phyloP scores from a whole-genome alignment of 1,140 invertebrate species.

The Meloidogyne chitwoodi region DNA sequence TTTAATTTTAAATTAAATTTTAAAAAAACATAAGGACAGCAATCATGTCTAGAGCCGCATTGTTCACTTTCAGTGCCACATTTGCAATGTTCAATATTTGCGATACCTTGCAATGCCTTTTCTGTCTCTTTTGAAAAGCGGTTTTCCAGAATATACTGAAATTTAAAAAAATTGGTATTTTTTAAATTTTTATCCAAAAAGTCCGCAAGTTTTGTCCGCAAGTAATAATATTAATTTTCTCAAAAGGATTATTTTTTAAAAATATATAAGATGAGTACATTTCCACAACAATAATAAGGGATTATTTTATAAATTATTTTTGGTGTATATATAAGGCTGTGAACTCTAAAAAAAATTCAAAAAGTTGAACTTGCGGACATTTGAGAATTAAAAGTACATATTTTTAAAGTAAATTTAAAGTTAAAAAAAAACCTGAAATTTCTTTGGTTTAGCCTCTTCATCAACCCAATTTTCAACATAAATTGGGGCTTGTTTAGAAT shows the following conservation, averaged over 20 bases:
- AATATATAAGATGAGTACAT: too few species aligned
- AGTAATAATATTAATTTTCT: too few species aligned
- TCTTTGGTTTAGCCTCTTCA: slow-evolving; percentile 23
- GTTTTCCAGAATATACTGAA: slow-evolving; percentile 14
- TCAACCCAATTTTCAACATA: slow-evolving; percentile 49
- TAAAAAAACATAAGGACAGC: neutral
- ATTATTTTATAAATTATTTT: too few species aligned
- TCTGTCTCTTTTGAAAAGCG: neutral
- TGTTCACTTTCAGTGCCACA: neutral
- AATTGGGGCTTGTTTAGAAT: slow-evolving; percentile 29
- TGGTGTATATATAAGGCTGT: too few species aligned
- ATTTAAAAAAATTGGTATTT: neutral
- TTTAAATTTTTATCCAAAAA: neutral
- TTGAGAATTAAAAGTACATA: too few species aligned
- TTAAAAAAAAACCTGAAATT: slow-evolving; percentile 30
- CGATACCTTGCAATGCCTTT: neutral
- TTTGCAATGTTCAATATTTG: slow-evolving; percentile 13
- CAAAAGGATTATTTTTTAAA: too few species aligned
- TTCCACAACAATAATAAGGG: too few species aligned
- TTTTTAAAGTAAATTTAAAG: too few species aligned
- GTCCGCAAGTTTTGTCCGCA: too few species aligned
- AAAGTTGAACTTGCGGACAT: too few species aligned
- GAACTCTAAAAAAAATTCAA: too few species aligned
- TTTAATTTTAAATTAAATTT: slow-evolving; percentile 13
- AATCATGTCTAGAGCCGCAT: neutral